These are phyloP conservation scores for Anhinga rufa DNA, from an alignment of 2,113 vertebrate genomes.

Conservation along the genomic window DNA sequence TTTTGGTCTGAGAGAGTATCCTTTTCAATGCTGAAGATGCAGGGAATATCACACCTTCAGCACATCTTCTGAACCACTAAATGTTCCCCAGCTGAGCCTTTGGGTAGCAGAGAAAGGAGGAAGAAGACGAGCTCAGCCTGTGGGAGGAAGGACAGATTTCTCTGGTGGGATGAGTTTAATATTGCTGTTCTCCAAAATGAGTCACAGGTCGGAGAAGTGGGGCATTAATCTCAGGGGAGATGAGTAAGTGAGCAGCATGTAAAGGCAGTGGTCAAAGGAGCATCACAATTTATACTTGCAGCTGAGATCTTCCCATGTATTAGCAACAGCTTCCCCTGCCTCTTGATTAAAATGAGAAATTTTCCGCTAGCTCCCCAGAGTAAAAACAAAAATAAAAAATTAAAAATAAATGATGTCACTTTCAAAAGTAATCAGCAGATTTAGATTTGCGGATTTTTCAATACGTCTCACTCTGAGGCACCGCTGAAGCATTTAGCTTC, in stretches of 20 bases:
- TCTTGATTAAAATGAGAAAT: neutral
- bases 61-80: neutral
- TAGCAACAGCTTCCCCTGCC: neutral
- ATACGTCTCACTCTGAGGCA: neutral
- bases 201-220: neutral
- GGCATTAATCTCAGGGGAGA: conserved; percentile 22
- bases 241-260: neutral
- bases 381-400: neutral
- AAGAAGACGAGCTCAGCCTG: neutral
- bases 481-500: neutral
- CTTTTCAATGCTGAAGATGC: accelerated
- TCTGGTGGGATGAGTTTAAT: neutral
- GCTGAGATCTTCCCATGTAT: neutral
- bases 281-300: neutral
- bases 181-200: conserved; percentile 3
- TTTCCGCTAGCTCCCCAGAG: neutral
- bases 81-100: neutral
- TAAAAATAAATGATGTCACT: neutral
- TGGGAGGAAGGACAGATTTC: conserved; percentile 39
- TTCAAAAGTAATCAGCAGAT: neutral
- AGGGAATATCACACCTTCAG: neutral
- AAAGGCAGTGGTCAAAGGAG: neutral
- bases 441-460: neutral
- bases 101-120: neutral
- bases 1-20: neutral